Evolutionary conservation across 2,113 vertebrate genomes (phyloP).

Genomic region (Puma concolor): DNA sequence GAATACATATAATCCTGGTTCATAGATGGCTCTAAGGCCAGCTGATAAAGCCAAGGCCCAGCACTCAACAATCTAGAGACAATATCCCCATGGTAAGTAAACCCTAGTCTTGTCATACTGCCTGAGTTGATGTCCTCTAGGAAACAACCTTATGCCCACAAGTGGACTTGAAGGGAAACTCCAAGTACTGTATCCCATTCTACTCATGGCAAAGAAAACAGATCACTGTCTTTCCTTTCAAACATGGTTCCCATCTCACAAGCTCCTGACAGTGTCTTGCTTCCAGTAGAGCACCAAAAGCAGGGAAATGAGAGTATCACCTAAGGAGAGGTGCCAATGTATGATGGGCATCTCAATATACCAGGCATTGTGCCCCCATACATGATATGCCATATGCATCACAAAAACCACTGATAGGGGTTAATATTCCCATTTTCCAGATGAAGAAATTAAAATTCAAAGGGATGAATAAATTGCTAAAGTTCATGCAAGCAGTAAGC

Average conservation of each 20-base stretch:
- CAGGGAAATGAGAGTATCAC: background rate
- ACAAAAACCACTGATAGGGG: background rate
- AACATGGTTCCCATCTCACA: background rate
- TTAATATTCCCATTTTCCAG: background rate
- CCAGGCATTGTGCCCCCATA: background rate
- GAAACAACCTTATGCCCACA: background rate
- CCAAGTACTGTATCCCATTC: background rate
- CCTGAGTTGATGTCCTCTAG: background rate
- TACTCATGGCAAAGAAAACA: background rate
- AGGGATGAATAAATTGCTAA: background rate
- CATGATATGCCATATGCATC: background rate
- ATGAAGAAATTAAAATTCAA: constrained; percentile 23
- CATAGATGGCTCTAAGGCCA: background rate
- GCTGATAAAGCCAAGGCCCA: background rate
- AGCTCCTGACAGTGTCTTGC: background rate
- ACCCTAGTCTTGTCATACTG: constrained; percentile 18
- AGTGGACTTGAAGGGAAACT: background rate
- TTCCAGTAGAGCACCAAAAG: background rate
- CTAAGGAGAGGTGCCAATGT: background rate
- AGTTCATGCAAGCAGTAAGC: background rate
- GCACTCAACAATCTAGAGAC: background rate
- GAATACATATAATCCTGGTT: background rate
- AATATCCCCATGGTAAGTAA: background rate
- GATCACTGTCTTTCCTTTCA: background rate
- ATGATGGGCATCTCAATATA: background rate